Conservation (phyloP, 2,113 vertebrate species). For the Meleagris gallopavo region DNA sequence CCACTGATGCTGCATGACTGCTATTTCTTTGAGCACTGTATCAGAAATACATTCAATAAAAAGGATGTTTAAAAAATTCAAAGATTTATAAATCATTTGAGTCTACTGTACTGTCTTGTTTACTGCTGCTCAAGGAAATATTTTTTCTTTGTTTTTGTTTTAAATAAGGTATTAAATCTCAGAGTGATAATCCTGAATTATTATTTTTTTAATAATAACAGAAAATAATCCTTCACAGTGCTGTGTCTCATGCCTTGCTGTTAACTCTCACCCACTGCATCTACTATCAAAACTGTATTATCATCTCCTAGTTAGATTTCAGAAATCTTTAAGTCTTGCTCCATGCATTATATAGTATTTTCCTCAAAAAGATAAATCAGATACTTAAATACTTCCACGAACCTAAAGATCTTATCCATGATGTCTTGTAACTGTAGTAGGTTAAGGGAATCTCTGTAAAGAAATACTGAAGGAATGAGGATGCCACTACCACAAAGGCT, state of each 20-base stretch:
- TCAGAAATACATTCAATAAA: conserved; percentile 55
- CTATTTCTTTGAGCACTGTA: conserved; percentile 12
- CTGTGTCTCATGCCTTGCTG: conserved; percentile 8
- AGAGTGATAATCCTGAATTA: conserved; percentile 62
- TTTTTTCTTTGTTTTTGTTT: not conserved
- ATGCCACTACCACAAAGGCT: not conserved
- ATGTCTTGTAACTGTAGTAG: not conserved
- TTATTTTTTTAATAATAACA: conserved; percentile 68
- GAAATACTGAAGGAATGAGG: not conserved
- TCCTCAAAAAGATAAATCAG: not conserved
- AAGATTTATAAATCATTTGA: conserved; percentile 50
- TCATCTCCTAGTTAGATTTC: not conserved
- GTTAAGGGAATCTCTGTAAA: not conserved
- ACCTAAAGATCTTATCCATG: not conserved
- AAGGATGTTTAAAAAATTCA: conserved; percentile 29
- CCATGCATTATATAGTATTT: not conserved
- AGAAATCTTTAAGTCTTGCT: not conserved
- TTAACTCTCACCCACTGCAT: conserved; percentile 25
- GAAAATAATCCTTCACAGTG: conserved; percentile 59
- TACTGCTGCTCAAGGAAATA: conserved; percentile 58
- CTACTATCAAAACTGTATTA: not conserved
- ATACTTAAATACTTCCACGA: not conserved
- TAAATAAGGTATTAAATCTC: conserved; percentile 45
- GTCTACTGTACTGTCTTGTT: conserved; percentile 53
- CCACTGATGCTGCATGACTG: conserved; percentile 21